These are phyloP conservation scores for Patella vulgata DNA, from an alignment of 1,140 invertebrate species.

Conservation along the genomic window DNA sequence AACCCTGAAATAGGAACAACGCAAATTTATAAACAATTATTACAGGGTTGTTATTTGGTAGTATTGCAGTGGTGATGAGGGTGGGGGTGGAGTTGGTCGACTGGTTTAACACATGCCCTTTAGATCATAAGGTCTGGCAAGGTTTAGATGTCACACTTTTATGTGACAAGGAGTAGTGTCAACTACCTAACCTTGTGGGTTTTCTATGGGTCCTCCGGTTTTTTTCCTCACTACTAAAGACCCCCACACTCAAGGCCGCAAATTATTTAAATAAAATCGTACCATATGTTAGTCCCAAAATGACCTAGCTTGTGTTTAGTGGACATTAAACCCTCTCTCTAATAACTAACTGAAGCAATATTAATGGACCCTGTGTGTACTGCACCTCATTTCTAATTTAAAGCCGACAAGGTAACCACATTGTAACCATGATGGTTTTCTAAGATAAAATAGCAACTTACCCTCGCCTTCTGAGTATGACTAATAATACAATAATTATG, in stretches of 20 bases:
- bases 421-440: neutral
- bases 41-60: neutral
- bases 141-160: no score
- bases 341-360: neutral
- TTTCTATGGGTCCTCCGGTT: no score
- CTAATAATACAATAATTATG: constrained; percentile 78
- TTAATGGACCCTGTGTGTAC: neutral
- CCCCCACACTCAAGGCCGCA: neutral
- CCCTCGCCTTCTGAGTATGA: constrained; percentile 78
- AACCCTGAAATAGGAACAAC: constrained; percentile 14
- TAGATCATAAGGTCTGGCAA: no score
- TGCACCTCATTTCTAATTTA: neutral
- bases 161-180: neutral
- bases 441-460: constrained; percentile 13
- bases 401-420: neutral
- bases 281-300: no score
- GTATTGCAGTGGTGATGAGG: neutral
- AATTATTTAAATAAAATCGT: no score
- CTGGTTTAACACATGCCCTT: neutral
- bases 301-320: no score
- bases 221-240: no score
- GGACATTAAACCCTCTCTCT: no score
- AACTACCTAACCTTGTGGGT: neutral
- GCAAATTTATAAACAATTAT: constrained; percentile 11
- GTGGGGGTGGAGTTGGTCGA: neutral